These are phyloP conservation scores for Mormyrops boulengeri DNA, from an alignment of 2,797 vertebrate species.

Conservation along the genomic window DNA sequence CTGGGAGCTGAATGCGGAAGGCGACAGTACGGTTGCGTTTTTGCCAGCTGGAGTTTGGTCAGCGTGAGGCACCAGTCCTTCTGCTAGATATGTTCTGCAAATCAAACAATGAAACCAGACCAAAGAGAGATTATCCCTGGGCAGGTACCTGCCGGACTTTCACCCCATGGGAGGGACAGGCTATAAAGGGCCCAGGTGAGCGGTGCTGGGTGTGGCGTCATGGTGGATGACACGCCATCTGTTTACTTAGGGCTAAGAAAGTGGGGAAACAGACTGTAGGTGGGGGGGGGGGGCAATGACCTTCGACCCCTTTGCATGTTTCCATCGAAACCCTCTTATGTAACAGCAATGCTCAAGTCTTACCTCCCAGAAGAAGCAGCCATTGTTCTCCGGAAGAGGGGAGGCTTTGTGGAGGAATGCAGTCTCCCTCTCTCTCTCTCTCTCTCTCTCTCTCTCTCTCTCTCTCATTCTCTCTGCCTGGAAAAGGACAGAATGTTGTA, in stretches of 20 bases:
- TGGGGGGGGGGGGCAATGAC: not conserved
- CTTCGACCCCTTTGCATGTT: not conserved
- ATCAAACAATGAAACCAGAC: not conserved
- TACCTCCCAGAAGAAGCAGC: not conserved
- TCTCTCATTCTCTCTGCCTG: not conserved
- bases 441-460: not conserved
- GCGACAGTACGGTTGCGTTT: not conserved
- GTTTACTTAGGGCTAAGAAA: not conserved
- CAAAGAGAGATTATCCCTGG: not conserved
- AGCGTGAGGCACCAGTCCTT: not conserved
- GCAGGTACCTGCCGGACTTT: not conserved
- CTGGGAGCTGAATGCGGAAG: not conserved
- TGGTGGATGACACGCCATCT: not conserved
- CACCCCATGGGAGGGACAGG: not conserved
- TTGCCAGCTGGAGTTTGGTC: not conserved
- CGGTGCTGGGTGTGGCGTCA: not conserved
- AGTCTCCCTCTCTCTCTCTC: not conserved
- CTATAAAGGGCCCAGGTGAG: not conserved
- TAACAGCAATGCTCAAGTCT: not conserved
- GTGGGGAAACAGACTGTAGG: not conserved
- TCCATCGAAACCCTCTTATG: not conserved
- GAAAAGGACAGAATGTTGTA: not conserved
- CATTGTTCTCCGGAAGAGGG: not conserved
- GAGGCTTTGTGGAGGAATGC: not conserved
- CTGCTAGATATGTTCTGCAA: not conserved